Percentiles rank a stretch among this genome's conserved stretches.
Evolutionary conservation across 2,888 invertebrate species (phyloP).

Genomic region (Philhelius pedissequus): DNA sequence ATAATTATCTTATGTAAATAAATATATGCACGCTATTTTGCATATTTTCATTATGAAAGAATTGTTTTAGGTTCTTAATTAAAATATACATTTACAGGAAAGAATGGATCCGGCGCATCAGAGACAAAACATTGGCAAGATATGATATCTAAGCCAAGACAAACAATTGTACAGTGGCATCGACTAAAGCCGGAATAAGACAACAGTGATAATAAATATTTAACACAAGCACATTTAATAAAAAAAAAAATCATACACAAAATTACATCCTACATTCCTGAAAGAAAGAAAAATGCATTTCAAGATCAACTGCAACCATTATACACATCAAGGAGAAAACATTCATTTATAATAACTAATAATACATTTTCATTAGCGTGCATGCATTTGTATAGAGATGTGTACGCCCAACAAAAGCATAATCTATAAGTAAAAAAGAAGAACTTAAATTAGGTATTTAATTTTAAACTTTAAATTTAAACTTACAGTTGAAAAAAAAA

Average conservation of each 20-base stretch:
- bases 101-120: slow-evolving; percentile 95
- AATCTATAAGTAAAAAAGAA: neutral
- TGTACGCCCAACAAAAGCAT: neutral
- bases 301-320: slow-evolving; percentile 25
- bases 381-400: slow-evolving; percentile 21
- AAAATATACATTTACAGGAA: slow-evolving; percentile 81
- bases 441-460: slow-evolving; percentile 15
- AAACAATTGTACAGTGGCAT: slow-evolving; percentile 98
- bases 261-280: neutral
- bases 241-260: neutral
- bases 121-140: slow-evolving; percentile 99
- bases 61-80: neutral
- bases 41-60: neutral
- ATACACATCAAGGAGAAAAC: slow-evolving; percentile 32
- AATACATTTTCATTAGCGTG: slow-evolving; percentile 17
- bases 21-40: neutral
- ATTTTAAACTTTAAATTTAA: neutral
- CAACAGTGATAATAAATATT: slow-evolving; percentile 49
- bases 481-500: too few species aligned
- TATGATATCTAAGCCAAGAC: slow-evolving; percentile 97
- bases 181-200: slow-evolving; percentile 94
- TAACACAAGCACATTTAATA: slow-evolving; percentile 54
- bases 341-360: slow-evolving; percentile 24
- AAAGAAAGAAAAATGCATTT: neutral
- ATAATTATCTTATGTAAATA: neutral